Base-by-base conservation (phyloP, 2,888 invertebrate species). In the Amorpha juglandis region DNA sequence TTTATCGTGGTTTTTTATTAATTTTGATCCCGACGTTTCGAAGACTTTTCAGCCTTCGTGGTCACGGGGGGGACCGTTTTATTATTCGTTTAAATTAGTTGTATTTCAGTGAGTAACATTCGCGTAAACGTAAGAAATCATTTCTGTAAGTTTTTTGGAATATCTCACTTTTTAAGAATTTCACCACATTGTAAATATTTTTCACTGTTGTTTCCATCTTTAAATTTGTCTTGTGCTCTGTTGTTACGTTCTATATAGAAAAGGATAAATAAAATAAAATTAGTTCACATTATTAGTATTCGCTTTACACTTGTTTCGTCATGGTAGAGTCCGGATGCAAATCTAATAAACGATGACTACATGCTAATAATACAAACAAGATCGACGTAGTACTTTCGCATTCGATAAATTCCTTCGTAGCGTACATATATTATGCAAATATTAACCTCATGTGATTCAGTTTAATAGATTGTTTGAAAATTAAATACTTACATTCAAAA, bases 281-380 rank as follows among this genome's bases (percentile, higher is more conserved):
- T 65, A n/a, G 11, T 55, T 66, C 48, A 67, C 52, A 45, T 21
- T 62, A 67, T 78, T 71, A 68, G 71, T 70, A 77, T 78, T 76
- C 78, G 53, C 63, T 50, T 63, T 64, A 64, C 47, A 55, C 64
- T 53, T 65, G 65, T 76, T 70, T 72, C 72, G 64, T 72, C 70
- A 74, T 52, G 51, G 35, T 19, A 58, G 51, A 66, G 66, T 75
- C 71, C 74, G 74, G 77, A 77, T 74, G 68, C 76, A 69, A 67
- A 55, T 65, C 58, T 45, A 65, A 65, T 65, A 69, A 27, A 50
- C 63, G 64, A 63, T 53, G 27, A 65, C 63, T 67, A 78, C 78
- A 74, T 65, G 74, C 52, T 38, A 45, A 62, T 74, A 76, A 69
- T 76, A 67, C 53, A 67, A 75, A 76, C 70, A 76, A 67, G 63